Percentiles rank a stretch among this genome's conserved stretches.
Conservation (phyloP, 2,113 vertebrate genomes). For the Neogobius melanostomus region DNA sequence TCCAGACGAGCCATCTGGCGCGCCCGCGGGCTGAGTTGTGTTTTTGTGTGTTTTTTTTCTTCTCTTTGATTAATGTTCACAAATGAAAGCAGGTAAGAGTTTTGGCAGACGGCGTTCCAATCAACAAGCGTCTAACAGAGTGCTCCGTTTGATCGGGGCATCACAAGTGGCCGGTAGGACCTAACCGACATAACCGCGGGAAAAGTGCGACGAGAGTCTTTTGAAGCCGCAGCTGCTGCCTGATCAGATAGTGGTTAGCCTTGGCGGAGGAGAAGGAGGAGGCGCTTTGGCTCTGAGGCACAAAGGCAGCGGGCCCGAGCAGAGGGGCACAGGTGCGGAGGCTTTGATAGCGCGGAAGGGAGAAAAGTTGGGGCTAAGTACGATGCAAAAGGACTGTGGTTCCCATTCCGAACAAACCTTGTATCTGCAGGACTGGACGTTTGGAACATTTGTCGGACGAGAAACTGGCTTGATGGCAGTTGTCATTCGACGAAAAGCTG, state of each 20-base stretch:
- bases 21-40: background rate
- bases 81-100: background rate
- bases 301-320: slow-evolving; percentile 11
- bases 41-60: no score
- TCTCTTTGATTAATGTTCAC: slow-evolving; percentile 3
- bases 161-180: background rate
- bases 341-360: background rate
- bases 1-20: slow-evolving; percentile 28
- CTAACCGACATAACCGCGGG: slow-evolving; percentile 7
- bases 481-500: no score
- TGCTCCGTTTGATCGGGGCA: background rate
- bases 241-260: slow-evolving; percentile 45
- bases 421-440: no score
- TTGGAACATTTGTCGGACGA: no score
- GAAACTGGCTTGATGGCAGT: no score
- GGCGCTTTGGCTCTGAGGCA: slow-evolving; percentile 22
- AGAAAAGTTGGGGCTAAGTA: no score
- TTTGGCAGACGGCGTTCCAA: background rate
- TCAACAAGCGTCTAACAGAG: background rate
- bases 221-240: slow-evolving; percentile 14
- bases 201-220: no score
- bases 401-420: no score
- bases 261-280: slow-evolving; percentile 35
- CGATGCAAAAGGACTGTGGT: no score
- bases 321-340: background rate